A percentile compares a stretch with the other conserved stretches of the same genome.
phyloP scores from a whole-genome alignment of 2,888 invertebrate species.

The Drosophila maculinotata region DNA sequence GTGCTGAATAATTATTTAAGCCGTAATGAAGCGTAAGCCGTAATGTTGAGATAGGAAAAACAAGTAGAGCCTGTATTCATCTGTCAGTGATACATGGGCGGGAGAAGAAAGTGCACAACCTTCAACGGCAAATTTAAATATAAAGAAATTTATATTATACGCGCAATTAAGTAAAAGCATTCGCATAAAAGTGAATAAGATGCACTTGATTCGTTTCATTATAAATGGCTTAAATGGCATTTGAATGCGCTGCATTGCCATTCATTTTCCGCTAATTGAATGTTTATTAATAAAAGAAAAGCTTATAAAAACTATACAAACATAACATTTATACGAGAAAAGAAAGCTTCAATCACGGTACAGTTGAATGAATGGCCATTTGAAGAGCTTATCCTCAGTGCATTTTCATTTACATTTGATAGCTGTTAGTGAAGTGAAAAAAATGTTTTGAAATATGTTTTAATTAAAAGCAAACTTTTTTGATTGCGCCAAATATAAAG shows the following conservation, averaged over 20 bases:
- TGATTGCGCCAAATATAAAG: conserved; percentile 47
- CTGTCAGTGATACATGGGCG: conserved; percentile 10
- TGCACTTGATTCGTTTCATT: conserved; percentile 45
- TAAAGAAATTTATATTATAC: conserved; percentile 1
- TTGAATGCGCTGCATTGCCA: conserved; percentile 30
- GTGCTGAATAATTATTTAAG: conserved; percentile 18
- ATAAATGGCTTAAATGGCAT: conserved; percentile 55
- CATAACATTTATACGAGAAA: neutral
- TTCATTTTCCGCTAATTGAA: conserved; percentile 62
- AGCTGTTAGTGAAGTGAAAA: conserved; percentile 41
- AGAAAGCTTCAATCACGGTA: conserved; percentile 24
- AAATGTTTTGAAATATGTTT: conserved; percentile 66
- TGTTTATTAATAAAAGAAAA: conserved; percentile 60
- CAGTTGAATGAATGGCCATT: conserved; percentile 61
- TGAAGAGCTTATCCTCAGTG: conserved; percentile 27
- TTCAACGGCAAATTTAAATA: conserved; percentile 7
- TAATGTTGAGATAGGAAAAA: neutral
- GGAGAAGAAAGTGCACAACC: neutral
- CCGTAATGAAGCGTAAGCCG: conserved; percentile 33
- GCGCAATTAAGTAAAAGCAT: conserved; percentile 1
- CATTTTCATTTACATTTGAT: conserved; percentile 57
- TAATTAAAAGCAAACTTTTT: conserved; percentile 73
- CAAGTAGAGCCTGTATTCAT: conserved; percentile 15
- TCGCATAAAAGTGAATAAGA: conserved; percentile 6
- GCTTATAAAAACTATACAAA: conserved; percentile 12